Conservation (phyloP, 1,140 invertebrate species). For the Platorchestia sp. region DNA sequence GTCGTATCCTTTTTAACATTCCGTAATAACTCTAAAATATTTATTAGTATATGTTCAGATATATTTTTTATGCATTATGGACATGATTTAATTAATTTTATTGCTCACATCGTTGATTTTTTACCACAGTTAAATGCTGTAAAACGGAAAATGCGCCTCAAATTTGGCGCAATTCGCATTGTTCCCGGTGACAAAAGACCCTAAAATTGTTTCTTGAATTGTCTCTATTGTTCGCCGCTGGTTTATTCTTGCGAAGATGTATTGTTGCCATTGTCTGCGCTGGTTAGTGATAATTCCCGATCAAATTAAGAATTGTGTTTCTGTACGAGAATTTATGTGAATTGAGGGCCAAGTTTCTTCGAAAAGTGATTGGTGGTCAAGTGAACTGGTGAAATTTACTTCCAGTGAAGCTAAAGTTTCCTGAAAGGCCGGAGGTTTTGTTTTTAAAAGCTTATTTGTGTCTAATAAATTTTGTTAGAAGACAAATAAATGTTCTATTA, state of each 20-base stretch:
- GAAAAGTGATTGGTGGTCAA: neutral
- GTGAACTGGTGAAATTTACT: neutral
- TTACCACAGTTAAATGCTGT: neutral
- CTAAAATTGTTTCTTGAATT: constrained; percentile 40
- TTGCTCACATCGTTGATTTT: neutral
- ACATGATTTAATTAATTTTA: neutral
- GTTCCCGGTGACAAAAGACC: constrained; percentile 32
- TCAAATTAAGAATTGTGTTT: neutral
- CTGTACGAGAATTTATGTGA: neutral
- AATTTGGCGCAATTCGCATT: constrained; percentile 9
- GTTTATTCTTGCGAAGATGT: neutral
- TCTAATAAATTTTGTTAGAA: neutral
- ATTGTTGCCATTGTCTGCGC: neutral
- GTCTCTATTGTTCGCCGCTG: constrained; percentile 36
- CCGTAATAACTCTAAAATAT: neutral
- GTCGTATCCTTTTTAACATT: no score
- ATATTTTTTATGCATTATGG: neutral
- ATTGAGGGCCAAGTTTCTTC: neutral
- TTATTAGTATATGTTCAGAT: neutral
- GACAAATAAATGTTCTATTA: no score
- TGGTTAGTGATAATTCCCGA: neutral
- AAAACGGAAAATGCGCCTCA: neutral
- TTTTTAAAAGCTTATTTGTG: neutral
- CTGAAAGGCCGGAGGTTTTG: neutral
- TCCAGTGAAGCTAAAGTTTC: neutral